Evolutionary conservation across 2,888 invertebrate species (phyloP).

Genomic region (Barypeithes pellucidus): DNA sequence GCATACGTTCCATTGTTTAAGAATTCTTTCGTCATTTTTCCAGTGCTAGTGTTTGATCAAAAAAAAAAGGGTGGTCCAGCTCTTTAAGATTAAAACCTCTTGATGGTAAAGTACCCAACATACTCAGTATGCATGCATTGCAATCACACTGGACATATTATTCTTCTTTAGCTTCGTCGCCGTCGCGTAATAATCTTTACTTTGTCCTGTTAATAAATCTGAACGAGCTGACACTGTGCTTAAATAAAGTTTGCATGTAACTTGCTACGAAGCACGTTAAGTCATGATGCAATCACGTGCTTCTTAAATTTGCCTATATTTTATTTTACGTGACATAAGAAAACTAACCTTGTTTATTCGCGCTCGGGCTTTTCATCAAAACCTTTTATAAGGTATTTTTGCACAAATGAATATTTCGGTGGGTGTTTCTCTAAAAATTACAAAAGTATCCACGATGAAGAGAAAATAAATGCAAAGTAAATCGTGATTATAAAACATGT

Average conservation of each 20-base stretch:
- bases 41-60: too few relatives aligned
- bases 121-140: too few relatives aligned
- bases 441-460: background rate
- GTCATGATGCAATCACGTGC: slow-evolving; percentile 53
- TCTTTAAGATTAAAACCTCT: too few relatives aligned
- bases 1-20: too few relatives aligned
- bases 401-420: slow-evolving; percentile 32
- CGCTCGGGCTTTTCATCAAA: slow-evolving; percentile 48
- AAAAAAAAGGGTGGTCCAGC: too few relatives aligned
- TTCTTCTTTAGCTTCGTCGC: background rate
- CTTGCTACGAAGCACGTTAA: slow-evolving; percentile 18
- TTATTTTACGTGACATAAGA: slow-evolving; percentile 58
- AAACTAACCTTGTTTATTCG: slow-evolving; percentile 54
- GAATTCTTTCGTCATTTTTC: too few relatives aligned
- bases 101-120: too few relatives aligned
- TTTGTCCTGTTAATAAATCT: background rate
- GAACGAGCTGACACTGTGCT: background rate
- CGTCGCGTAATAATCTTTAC: background rate
- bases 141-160: background rate
- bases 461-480: too few relatives aligned
- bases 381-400: slow-evolving; percentile 44
- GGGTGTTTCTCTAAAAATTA: slow-evolving; percentile 11
- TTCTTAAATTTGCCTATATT: slow-evolving; percentile 56
- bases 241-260: slow-evolving; percentile 15
- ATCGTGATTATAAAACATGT: too few relatives aligned